Evolutionary conservation across 2,888 invertebrate genomes (phyloP).

Genomic region (Lathronympha strigana): DNA sequence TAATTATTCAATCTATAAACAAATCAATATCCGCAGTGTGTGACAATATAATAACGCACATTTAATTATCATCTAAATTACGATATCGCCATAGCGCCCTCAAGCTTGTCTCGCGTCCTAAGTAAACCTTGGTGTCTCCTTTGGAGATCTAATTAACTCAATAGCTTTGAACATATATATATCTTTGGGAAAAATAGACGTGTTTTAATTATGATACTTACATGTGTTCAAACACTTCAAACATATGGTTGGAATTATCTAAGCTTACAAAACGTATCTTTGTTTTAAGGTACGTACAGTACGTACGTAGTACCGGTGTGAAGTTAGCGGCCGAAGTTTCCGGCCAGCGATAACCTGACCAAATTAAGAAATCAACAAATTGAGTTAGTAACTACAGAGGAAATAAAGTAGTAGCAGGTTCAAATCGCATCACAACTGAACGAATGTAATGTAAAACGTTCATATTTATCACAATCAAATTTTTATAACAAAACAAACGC

Average conservation of each 20-base stretch:
- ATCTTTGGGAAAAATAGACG: neutral
- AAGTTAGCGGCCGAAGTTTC: no score
- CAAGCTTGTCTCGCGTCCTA: neutral
- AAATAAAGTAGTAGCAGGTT: no score
- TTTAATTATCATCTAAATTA: conserved; percentile 12
- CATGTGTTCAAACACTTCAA: no score
- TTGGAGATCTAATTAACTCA: conserved; percentile 20
- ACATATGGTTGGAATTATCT: neutral
- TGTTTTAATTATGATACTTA: neutral
- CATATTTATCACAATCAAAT: no score
- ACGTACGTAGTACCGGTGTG: no score
- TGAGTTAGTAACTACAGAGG: no score
- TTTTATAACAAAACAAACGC: no score
- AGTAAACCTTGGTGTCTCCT: neutral
- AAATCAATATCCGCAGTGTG: conserved; percentile 11
- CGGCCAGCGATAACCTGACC: no score
- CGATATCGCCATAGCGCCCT: conserved; percentile 1
- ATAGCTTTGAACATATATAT: conserved; percentile 20
- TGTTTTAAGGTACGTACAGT: neutral
- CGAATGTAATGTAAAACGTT: no score
- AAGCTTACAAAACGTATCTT: neutral
- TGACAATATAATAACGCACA: neutral
- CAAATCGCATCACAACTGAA: no score
- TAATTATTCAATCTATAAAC: no score
- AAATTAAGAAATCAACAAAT: no score